These are phyloP conservation scores for western clawed frog (Xenopus tropicalis) DNA, from an alignment of 2,113 vertebrate species.

Conservation along the genomic window DNA sequence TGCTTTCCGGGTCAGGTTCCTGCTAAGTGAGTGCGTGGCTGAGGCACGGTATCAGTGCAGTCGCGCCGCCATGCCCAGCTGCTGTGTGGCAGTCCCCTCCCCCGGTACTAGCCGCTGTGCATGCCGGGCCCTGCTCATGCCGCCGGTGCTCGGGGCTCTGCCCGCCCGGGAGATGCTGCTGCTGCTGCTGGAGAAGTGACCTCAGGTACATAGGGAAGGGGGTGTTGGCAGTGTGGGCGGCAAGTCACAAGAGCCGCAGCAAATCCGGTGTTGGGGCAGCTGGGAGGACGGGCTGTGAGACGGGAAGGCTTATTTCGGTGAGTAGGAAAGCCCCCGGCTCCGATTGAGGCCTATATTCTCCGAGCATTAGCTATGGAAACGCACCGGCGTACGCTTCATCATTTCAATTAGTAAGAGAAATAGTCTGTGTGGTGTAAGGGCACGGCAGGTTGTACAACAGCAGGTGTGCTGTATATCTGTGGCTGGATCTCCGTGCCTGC, in stretches of 20 bases:
- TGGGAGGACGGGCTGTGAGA: background rate
- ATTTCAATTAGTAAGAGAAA: no score
- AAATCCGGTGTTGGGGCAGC: background rate
- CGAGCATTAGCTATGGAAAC: background rate
- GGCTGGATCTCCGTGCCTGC: no score
- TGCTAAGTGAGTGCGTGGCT: no score
- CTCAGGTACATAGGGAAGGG: background rate
- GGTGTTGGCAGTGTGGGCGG: background rate
- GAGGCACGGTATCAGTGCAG: no score
- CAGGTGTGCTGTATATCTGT: no score
- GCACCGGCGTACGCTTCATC: no score
- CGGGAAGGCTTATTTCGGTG: background rate
- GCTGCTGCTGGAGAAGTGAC: conserved; percentile 5
- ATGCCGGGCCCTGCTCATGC: conserved; percentile 13
- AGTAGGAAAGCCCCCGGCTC: conserved; percentile 14
- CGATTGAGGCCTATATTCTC: conserved; percentile 4
- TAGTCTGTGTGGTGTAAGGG: no score
- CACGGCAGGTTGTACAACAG: no score
- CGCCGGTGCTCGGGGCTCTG: conserved; percentile 35
- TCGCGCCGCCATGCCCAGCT: no score
- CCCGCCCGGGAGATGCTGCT: conserved; percentile 24
- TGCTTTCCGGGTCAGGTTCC: no score
- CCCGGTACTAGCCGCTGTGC: conserved; percentile 28
- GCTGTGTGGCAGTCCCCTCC: conserved; percentile 6
- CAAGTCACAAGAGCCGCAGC: no score